Conservation (phyloP, 2,888 invertebrate genomes). For the Pterostichus madidus region DNA sequence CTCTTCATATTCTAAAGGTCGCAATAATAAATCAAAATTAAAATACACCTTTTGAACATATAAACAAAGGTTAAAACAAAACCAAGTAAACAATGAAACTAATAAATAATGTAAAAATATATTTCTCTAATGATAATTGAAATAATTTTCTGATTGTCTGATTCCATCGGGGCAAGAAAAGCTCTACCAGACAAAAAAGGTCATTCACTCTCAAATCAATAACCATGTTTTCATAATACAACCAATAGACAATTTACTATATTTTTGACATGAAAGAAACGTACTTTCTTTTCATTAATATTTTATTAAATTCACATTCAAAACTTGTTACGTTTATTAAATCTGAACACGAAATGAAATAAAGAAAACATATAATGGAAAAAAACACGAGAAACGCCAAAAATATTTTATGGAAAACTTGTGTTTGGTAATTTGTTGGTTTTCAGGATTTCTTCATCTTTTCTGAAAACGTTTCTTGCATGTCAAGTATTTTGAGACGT, state of each 20-base stretch:
- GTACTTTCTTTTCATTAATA: not conserved
- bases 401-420: not conserved
- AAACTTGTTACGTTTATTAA: not conserved
- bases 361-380: not conserved
- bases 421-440: too few relatives aligned
- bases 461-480: not conserved
- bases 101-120: too few relatives aligned
- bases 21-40: too few relatives aligned
- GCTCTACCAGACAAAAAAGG: not conserved
- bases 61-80: too few relatives aligned
- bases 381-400: not conserved
- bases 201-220: slow-evolving; percentile 3
- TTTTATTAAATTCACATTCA: slow-evolving; percentile 1
- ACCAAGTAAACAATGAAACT: too few relatives aligned
- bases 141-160: not conserved
- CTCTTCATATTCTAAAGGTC: too few relatives aligned
- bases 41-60: too few relatives aligned
- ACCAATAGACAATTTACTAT: not conserved
- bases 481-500: not conserved
- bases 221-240: slow-evolving; percentile 2
- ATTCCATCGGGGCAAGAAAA: not conserved
- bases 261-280: slow-evolving; percentile 11
- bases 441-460: not conserved
- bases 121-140: not conserved
- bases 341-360: not conserved